Conservation (phyloP, 2,888 invertebrate genomes). For the Pecten maximus region DNA sequence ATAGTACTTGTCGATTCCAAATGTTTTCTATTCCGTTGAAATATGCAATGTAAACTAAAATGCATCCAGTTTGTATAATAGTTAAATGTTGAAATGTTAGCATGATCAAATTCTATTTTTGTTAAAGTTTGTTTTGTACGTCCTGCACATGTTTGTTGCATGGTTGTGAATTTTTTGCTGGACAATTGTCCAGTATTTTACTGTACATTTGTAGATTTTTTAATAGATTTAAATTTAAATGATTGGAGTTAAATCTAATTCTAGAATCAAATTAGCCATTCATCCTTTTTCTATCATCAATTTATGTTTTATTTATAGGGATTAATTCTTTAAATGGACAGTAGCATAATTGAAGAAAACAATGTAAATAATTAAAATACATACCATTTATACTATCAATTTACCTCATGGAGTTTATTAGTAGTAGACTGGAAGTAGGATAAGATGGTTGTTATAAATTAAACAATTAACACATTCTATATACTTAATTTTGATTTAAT, state of each 20-base stretch:
- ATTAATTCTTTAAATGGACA: not conserved
- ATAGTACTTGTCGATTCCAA: not conserved
- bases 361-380: not conserved
- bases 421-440: not conserved
- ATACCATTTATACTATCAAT: not conserved
- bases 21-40: not conserved
- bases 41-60: not conserved
- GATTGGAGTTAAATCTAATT: not conserved
- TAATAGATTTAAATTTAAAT: not conserved
- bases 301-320: not conserved
- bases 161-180: not conserved
- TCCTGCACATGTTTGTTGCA: not conserved
- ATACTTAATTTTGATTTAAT: too few species aligned
- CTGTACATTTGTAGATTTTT: not conserved
- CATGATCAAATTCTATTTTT: not conserved
- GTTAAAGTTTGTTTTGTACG: conserved; percentile 13
- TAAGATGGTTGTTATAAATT: not conserved
- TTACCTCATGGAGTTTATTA: not conserved
- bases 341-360: not conserved
- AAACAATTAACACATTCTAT: not conserved
- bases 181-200: not conserved
- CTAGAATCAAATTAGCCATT: not conserved
- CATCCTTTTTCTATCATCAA: not conserved
- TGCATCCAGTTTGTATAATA: not conserved
- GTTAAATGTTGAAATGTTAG: not conserved